phyloP scores from a whole-genome alignment of 2,113 vertebrate genomes.

The Dermatemys mawii region DNA sequence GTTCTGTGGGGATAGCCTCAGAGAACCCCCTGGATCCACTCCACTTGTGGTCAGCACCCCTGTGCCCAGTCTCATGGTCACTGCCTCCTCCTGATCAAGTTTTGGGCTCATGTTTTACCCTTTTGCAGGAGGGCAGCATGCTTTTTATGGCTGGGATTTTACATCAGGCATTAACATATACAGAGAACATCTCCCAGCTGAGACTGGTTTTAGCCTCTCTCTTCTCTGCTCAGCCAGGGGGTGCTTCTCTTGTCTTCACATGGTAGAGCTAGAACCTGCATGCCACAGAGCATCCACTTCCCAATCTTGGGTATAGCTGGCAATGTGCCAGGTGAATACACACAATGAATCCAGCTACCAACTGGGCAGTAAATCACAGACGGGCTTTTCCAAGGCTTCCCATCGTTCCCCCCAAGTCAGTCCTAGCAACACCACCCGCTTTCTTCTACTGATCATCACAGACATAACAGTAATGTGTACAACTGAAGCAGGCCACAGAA shows the following conservation, averaged over 20 bases:
- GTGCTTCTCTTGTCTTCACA: not conserved
- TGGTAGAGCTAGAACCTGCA: not conserved
- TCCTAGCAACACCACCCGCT: not conserved
- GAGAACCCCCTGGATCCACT: too few species aligned
- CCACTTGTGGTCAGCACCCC: too few species aligned
- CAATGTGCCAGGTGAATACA: not conserved
- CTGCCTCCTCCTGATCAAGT: too few species aligned
- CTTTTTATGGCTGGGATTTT: not conserved
- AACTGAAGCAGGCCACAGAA: not conserved
- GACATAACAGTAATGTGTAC: not conserved
- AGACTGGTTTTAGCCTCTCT: not conserved
- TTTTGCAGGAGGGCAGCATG: not conserved
- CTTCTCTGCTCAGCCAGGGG: not conserved
- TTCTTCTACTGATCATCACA: not conserved
- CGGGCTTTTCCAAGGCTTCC: not conserved
- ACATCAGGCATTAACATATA: not conserved
- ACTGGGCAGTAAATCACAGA: not conserved
- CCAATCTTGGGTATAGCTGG: not conserved
- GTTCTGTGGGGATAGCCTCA: too few species aligned
- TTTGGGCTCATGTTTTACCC: too few species aligned
- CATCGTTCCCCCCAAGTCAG: not conserved
- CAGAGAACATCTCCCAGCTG: not conserved
- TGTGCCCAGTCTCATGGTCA: too few species aligned
- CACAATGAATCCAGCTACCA: not conserved
- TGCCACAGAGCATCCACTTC: not conserved